Evolutionary conservation across 2,797 vertebrate genomes (phyloP).

Genomic region (Rhinichthys osculus): DNA sequence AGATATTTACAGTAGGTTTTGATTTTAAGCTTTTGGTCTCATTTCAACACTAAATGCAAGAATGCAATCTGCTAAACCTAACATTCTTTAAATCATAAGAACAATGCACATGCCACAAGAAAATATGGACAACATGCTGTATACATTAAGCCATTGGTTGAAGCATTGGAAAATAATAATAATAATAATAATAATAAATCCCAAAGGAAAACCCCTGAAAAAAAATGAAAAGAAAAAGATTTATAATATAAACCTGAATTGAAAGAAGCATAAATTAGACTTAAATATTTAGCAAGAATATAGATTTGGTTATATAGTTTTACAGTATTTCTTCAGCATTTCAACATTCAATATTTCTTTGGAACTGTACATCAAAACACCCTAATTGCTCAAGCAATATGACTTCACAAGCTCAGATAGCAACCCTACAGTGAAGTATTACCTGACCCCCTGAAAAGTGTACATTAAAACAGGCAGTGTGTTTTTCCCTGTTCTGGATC

Average conservation of each 20-base stretch:
- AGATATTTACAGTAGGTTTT: conserved; percentile 56
- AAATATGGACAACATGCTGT: conserved; percentile 26
- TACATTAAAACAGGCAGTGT: conserved; percentile 46
- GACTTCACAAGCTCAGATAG: conserved; percentile 26
- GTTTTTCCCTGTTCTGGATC: conserved; percentile 30
- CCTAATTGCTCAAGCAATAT: conserved; percentile 45
- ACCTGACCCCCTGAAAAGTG: conserved; percentile 41
- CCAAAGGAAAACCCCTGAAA: conserved; percentile 35
- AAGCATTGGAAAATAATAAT: conserved; percentile 15
- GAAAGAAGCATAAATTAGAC: conserved; percentile 61
- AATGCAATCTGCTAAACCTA: conserved; percentile 30
- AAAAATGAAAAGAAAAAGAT: not conserved
- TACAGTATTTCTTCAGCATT: conserved; percentile 59
- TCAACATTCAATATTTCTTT: conserved; percentile 65
- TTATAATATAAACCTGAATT: conserved; percentile 44
- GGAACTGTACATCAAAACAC: conserved; percentile 60
- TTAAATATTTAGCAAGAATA: conserved; percentile 65
- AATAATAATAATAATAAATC: not conserved
- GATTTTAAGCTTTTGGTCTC: conserved; percentile 58
- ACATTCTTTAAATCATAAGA: conserved; percentile 6
- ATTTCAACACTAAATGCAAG: conserved; percentile 51
- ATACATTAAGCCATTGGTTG: conserved; percentile 45
- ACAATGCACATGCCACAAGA: conserved; percentile 33
- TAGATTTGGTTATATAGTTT: conserved; percentile 66
- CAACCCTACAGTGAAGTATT: conserved; percentile 27